These are phyloP conservation scores for Nomada lathburiana DNA, from an alignment of 2,888 invertebrate genomes.

Conservation along the genomic window DNA sequence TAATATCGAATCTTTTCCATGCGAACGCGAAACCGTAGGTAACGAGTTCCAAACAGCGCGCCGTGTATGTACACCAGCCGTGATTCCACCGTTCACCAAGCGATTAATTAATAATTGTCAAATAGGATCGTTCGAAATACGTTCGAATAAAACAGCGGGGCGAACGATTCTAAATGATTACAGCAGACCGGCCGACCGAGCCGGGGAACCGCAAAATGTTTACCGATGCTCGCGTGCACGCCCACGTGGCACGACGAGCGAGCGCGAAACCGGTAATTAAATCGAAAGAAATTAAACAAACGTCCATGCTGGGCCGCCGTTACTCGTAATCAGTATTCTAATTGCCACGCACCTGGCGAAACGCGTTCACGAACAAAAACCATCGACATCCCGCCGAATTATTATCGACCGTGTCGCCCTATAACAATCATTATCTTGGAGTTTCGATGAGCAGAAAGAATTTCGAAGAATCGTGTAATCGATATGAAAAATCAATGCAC, in stretches of 20 bases:
- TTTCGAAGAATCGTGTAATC: neutral
- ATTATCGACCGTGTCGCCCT: slow-evolving; percentile 9
- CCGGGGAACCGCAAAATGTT: slow-evolving; percentile 27
- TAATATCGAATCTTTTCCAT: neutral
- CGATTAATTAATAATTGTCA: slow-evolving; percentile 20
- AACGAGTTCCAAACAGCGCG: neutral
- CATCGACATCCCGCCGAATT: slow-evolving; percentile 40
- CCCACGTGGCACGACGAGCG: neutral
- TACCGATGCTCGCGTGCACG: neutral
- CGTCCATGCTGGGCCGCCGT: slow-evolving; percentile 25
- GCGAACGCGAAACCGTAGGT: neutral
- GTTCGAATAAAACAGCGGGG: too few species aligned
- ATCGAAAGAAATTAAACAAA: slow-evolving; percentile 53
- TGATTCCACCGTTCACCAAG: neutral
- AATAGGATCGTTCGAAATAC: neutral
- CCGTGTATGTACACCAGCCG: too few species aligned
- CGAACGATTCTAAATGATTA: neutral
- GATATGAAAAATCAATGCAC: too few species aligned
- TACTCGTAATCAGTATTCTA: slow-evolving; percentile 59
- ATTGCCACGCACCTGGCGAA: slow-evolving; percentile 34
- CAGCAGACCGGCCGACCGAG: neutral
- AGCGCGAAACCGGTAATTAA: slow-evolving; percentile 35
- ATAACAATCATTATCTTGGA: slow-evolving; percentile 33
- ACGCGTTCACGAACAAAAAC: slow-evolving; percentile 42
- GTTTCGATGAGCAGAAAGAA: slow-evolving; percentile 11